Evolutionary conservation across 2,797 vertebrate species (phyloP).

Genomic region (Fratercula arctica): DNA sequence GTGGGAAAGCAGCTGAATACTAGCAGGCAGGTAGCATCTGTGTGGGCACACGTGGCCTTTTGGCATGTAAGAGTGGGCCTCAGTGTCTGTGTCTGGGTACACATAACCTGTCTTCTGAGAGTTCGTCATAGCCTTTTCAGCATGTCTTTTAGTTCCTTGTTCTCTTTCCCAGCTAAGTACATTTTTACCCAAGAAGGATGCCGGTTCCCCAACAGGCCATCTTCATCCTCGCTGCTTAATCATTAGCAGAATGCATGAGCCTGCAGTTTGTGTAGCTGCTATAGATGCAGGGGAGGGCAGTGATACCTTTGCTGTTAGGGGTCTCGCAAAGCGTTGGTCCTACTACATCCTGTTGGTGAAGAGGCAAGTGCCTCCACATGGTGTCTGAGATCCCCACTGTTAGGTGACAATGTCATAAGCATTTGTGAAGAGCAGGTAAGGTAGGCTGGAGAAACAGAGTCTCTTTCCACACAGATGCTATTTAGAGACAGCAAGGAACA

Average conservation of each 20-base stretch:
- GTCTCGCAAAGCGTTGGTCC: rapidly evolving
- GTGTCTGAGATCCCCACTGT: not conserved
- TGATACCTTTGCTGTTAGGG: not conserved
- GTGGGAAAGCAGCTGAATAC: not conserved
- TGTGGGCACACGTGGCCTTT: not conserved
- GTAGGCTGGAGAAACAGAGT: not conserved
- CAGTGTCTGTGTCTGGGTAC: not conserved
- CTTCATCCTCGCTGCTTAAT: not conserved
- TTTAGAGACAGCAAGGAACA: not conserved
- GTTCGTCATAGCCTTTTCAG: not conserved
- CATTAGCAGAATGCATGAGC: not conserved
- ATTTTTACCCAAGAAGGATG: not conserved
- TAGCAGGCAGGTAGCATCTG: not conserved
- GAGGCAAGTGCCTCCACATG: not conserved
- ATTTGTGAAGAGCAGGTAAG: not conserved
- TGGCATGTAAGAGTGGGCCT: not conserved
- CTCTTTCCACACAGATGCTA: not conserved
- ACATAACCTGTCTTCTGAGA: not conserved
- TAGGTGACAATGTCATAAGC: not conserved
- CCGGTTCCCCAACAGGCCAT: not conserved
- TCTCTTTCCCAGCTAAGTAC: not conserved
- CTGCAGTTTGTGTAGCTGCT: not conserved
- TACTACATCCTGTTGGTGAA: not conserved
- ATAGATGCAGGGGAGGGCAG: not conserved
- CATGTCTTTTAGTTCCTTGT: not conserved